Evolutionary conservation across 1,140 invertebrate genomes (phyloP), one percentile per base, ranked within the genome.

Genomic region (Stenopsyche tienmushanensis): DNA sequence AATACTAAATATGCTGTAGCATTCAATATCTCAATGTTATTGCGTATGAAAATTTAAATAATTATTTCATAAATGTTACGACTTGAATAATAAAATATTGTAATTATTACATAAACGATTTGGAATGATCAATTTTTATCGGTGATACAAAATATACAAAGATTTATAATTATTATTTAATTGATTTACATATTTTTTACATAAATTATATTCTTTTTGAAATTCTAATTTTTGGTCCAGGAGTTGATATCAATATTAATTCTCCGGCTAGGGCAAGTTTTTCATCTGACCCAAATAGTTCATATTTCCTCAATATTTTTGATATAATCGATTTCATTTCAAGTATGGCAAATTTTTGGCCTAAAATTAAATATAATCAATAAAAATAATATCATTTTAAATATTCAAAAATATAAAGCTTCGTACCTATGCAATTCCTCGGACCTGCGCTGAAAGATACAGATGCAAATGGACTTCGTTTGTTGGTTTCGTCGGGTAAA

Each of bases 391-490:
- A 13, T 34, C 13, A 34, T 34, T 34, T 34, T 5, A 13, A 34
- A 34, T 34, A 34, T 7, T 7, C 29, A 34, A 34, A 34, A 7
- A 34, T 7, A 34, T 7, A 7, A 34, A 34, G 68, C 21, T 39
- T 9, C 18, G 73, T 72, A 79, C 88, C 89, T 64, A 92, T 90
- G 67, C 90, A 92, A 73, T 90, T 90, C 42, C 90, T 82, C 0
- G 84, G 80, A 1, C 89, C 90, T 41, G 88, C 89, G 53, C 88
- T 90, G 70, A 92, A 92, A 1, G 89, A 85, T 29, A 92, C 76
- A 74, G 85, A 90, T 9, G 80, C 75, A 71, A 81, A 88, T 5
- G 78, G 80, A 75, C 83, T 84, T 39, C 83, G 74, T 13, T 72
- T 67, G 3, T 67, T 49, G 0, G 70, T 52, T 34, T 84, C 83